Evolutionary conservation across 1,140 invertebrate genomes (phyloP).

Genomic region (Drosophila parabipectinata): DNA sequence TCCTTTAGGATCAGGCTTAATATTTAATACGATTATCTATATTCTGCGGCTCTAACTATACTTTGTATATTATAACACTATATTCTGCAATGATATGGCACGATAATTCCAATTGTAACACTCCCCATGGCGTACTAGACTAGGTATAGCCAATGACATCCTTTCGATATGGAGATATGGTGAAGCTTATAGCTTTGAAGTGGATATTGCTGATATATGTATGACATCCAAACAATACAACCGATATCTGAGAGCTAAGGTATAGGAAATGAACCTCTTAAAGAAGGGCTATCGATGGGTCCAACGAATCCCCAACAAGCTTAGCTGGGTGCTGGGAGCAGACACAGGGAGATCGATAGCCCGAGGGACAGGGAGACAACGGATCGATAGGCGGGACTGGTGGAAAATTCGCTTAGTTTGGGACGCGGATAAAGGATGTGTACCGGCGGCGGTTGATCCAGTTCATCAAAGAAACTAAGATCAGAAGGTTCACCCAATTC

Average conservation of each 20-base stretch:
- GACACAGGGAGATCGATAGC: slow-evolving; percentile 23
- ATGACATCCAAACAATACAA: background rate
- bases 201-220: background rate
- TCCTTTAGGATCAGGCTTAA: slow-evolving; percentile 24
- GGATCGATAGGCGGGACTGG: slow-evolving; percentile 16
- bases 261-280: background rate
- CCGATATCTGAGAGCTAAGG: background rate
- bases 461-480: slow-evolving; percentile 86
- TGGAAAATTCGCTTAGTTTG: slow-evolving; percentile 47
- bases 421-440: slow-evolving; percentile 88
- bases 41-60: slow-evolving; percentile 23
- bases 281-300: background rate
- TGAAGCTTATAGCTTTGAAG: background rate
- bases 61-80: slow-evolving; percentile 65
- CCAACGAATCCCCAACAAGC: background rate
- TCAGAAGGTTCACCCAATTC: slow-evolving; percentile 84
- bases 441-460: slow-evolving; percentile 87
- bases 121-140: slow-evolving; percentile 12
- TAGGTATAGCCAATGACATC: background rate
- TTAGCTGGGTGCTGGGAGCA: slow-evolving; percentile 62
- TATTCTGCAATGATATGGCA: slow-evolving; percentile 81
- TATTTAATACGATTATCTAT: slow-evolving; percentile 29
- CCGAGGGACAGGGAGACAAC: slow-evolving; percentile 15
- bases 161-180: background rate
- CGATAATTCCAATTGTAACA: slow-evolving; percentile 60